Conservation (phyloP, 2,113 vertebrate genomes). For the Atlantisia rogersi region DNA sequence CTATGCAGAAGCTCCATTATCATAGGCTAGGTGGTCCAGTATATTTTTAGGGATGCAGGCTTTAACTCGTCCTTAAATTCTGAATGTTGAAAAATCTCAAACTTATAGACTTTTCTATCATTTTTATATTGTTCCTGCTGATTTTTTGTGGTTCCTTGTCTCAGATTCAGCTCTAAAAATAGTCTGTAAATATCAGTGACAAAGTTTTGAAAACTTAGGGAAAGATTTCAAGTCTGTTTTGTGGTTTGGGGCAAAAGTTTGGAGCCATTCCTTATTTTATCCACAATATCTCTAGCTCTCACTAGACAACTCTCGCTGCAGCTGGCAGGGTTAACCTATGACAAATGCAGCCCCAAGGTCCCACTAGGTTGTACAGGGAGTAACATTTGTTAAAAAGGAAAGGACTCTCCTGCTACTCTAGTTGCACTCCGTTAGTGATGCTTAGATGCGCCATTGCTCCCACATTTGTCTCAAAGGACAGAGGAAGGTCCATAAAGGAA, state of each 20-base stretch:
- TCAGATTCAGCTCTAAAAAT: background rate
- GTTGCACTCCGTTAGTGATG: background rate
- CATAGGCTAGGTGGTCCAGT: background rate
- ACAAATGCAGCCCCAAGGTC: background rate
- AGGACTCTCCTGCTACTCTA: slow-evolving; percentile 15
- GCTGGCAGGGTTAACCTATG: slow-evolving; percentile 26
- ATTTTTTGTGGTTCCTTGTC: background rate
- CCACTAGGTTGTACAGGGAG: background rate
- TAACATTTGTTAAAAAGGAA: slow-evolving; percentile 53
- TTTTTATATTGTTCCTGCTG: background rate
- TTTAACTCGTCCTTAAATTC: background rate
- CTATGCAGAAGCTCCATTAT: background rate
- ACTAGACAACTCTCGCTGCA: background rate
- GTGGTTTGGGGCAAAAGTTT: slow-evolving; percentile 30
- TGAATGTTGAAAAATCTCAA: background rate
- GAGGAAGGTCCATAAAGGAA: background rate
- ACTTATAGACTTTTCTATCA: background rate
- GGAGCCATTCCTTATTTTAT: slow-evolving; percentile 31
- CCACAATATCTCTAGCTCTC: background rate
- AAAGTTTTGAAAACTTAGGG: background rate
- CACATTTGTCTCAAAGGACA: slow-evolving; percentile 25
- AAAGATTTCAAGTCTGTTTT: background rate
- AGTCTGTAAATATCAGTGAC: background rate
- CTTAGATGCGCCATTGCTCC: slow-evolving; percentile 26
- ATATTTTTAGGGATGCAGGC: background rate